Conservation (phyloP, 1,140 invertebrate species). For the Apocrypta bakeri region DNA sequence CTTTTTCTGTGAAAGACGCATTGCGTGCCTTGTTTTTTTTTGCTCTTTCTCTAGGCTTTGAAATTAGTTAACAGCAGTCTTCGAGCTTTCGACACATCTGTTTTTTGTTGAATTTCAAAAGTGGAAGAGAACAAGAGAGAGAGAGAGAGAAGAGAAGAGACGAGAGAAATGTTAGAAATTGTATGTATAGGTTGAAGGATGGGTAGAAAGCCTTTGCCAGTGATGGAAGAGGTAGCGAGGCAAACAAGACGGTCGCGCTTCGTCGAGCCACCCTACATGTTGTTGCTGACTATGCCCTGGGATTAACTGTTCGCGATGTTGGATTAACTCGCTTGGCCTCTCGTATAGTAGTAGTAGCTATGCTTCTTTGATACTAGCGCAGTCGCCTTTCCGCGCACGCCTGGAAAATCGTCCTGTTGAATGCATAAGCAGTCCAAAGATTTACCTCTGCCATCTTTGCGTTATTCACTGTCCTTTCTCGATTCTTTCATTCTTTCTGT, state of each 20-base stretch:
- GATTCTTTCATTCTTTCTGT: not conserved
- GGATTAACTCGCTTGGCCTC: conserved; percentile 37
- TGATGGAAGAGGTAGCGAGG: not conserved
- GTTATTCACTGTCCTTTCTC: not conserved
- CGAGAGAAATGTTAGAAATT: too few species aligned
- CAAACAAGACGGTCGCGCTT: conserved; percentile 19
- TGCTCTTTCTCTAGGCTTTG: not conserved
- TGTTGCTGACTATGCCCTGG: not conserved
- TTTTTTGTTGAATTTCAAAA: not conserved
- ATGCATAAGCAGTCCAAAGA: conserved; percentile 18
- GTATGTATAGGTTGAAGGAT: too few species aligned
- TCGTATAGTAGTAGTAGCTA: not conserved
- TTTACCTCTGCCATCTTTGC: not conserved
- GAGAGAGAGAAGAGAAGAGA: not conserved
- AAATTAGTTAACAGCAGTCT: not conserved
- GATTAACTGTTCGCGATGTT: conserved; percentile 39
- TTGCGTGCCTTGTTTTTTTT: not conserved
- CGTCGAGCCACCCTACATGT: not conserved
- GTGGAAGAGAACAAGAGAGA: not conserved
- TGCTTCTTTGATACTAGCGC: not conserved
- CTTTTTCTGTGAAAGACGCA: not conserved
- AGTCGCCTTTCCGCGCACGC: not conserved
- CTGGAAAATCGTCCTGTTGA: conserved; percentile 40
- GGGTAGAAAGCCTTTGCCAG: not conserved
- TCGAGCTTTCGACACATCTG: conserved; percentile 12